Conservation (phyloP, 2,888 invertebrate genomes). For the Maniola hyperantus region DNA sequence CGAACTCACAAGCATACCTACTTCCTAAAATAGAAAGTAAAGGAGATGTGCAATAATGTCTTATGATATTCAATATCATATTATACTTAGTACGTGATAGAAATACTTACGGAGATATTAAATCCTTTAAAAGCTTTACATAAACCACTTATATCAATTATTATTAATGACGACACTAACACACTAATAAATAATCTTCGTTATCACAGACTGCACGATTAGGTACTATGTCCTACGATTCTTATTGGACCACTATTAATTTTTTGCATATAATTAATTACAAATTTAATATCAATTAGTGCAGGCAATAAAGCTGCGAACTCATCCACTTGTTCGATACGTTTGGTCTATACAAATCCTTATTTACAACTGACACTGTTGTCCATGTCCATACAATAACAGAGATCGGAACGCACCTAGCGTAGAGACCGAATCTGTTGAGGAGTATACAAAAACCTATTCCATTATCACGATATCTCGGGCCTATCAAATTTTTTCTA, state of each 20-base stretch:
- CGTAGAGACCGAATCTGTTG: conserved; percentile 71
- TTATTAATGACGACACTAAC: conserved; percentile 63
- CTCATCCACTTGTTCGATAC: conserved; percentile 73
- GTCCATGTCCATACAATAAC: conserved; percentile 77
- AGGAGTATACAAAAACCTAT: conserved; percentile 61
- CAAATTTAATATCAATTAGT: conserved; percentile 46
- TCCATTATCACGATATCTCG: conserved; percentile 64
- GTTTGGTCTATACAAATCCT: conserved; percentile 82
- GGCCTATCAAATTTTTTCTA: conserved; percentile 65
- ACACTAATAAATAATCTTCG: conserved; percentile 67
- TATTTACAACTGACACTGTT: conserved; percentile 82
- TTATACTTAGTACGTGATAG: neutral
- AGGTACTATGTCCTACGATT: conserved; percentile 60
- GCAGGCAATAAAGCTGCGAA: conserved; percentile 56
- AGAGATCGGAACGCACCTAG: conserved; percentile 70
- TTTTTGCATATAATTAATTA: conserved; percentile 39
- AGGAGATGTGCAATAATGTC: too few relatives aligned
- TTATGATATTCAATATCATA: neutral
- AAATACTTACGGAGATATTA: conserved; percentile 62
- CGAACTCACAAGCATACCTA: too few relatives aligned
- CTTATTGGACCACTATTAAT: conserved; percentile 64
- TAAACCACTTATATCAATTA: conserved; percentile 59
- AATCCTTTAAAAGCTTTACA: conserved; percentile 62
- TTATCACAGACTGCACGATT: conserved; percentile 62
- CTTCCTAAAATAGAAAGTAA: neutral